phyloP scores from a whole-genome alignment of 2,888 invertebrate genomes.

The Trisateles emortualis region DNA sequence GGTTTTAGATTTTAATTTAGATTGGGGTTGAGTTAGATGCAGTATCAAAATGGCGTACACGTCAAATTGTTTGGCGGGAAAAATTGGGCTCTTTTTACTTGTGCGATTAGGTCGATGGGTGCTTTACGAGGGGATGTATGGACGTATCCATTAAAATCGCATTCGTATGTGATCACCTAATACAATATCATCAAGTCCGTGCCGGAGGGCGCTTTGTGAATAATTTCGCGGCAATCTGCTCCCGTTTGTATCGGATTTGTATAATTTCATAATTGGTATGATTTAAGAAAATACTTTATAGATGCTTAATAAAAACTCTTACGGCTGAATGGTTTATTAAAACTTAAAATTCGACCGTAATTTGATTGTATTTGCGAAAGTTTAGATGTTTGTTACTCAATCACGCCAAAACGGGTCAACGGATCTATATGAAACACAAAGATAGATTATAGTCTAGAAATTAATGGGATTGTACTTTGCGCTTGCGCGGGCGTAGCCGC shows the following conservation, averaged over 20 bases:
- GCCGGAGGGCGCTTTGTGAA: constrained; percentile 82
- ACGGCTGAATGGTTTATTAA: too few species aligned
- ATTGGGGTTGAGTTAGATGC: constrained; percentile 76
- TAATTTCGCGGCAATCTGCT: constrained; percentile 86
- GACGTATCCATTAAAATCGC: constrained; percentile 84
- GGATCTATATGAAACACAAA: too few species aligned
- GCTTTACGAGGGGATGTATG: constrained; percentile 56
- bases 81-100: constrained; percentile 60
- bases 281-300: constrained; percentile 14
- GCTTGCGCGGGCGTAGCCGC: too few species aligned
- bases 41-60: constrained; percentile 67
- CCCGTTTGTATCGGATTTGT: constrained; percentile 77
- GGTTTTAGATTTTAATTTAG: constrained; percentile 88
- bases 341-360: too few species aligned
- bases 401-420: too few species aligned
- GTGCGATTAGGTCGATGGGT: constrained; percentile 52
- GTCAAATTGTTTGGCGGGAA: constrained; percentile 51
- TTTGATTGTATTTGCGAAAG: too few species aligned
- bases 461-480: too few species aligned
- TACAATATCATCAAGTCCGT: constrained; percentile 86
- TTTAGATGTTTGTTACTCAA: too few species aligned
- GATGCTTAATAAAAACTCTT: too few species aligned
- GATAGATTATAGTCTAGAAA: too few species aligned
- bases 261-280: constrained; percentile 72
- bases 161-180: constrained; percentile 88